phyloP scores from a whole-genome alignment of 2,797 vertebrate genomes.

The Hephaestus fuliginosus region DNA sequence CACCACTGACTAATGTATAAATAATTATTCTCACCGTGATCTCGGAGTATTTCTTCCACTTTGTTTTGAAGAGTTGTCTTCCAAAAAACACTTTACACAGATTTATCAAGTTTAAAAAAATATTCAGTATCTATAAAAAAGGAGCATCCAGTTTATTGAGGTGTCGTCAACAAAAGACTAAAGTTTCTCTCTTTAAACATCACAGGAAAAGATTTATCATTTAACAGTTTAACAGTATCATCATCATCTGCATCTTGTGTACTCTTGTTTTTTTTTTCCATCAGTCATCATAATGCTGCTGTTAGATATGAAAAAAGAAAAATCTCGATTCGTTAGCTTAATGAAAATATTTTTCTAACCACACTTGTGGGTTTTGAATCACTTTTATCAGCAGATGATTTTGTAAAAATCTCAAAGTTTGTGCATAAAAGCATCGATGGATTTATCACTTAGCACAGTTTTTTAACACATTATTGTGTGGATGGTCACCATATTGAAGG shows the following conservation, averaged over 20 bases:
- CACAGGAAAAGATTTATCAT: neutral
- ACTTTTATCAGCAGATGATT: neutral
- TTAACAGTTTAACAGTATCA: too few species aligned
- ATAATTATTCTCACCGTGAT: neutral
- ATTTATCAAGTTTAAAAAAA: neutral
- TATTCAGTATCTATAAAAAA: neutral
- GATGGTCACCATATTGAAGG: neutral
- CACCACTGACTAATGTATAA: neutral
- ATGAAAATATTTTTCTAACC: neutral
- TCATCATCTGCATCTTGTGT: neutral
- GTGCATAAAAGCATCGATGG: too few species aligned
- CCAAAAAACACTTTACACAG: neutral
- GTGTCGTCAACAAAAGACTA: neutral
- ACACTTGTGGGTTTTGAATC: neutral
- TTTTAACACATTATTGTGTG: neutral
- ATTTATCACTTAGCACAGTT: neutral
- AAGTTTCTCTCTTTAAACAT: conserved; percentile 2
- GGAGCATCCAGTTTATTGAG: neutral
- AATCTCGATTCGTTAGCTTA: neutral
- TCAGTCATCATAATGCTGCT: neutral
- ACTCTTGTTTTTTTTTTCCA: neutral
- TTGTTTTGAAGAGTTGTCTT: neutral
- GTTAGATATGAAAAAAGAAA: neutral
- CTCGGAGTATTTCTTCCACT: neutral
- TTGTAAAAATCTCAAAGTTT: neutral